Base-by-base conservation (phyloP, 2,113 vertebrate genomes). In the Galemys pyrenaicus region DNA sequence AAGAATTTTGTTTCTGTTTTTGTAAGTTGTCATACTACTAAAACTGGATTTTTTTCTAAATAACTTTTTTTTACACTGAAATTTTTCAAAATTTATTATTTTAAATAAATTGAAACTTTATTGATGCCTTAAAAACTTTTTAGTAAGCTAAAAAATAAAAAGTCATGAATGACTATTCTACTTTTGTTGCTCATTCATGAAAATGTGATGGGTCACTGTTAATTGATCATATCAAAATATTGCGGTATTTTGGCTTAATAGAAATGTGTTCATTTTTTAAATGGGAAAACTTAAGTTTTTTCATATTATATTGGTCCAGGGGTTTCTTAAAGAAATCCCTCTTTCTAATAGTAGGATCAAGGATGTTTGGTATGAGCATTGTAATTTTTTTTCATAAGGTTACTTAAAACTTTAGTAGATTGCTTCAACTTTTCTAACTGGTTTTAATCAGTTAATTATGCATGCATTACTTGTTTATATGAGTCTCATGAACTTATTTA, bases 121-220 rank as follows among this genome's bases (percentile, higher is more conserved):
- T 64, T 84, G 85, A 73, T 94, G 30, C 10, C 20, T 88, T 54
- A 9, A 84, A 81, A 80, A 65, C n/a, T 78, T 75, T 79, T 80
- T 79, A 87, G 35, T 91, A 75, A 86, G 5, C 26, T 90, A 15
- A 70, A 12, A 82, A 46, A 39, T 75, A 77, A 13, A 73, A 15
- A 83, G 2, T 6, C 28, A 60, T 30, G 20, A 65, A 87, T 74
- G 32, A 78, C 85, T 37, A 92, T 67, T 60, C 4, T 0, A 60
- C 70, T 93, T 87, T 82, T 89, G 5, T 44, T 92, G 3, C 89
- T 94, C 15, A 71, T 95, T 82, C 91, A 49, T 68, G 62, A 73
- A 74, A 84, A 30, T 73, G 5, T 35, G 56, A 30, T 70, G 35
- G 9, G 64, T 91, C 62, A 83, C 60, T 80, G 28, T 74, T 67